These are phyloP conservation scores for Tangara arthus DNA, from an alignment of 2,797 vertebrate species.

Conservation along the genomic window DNA sequence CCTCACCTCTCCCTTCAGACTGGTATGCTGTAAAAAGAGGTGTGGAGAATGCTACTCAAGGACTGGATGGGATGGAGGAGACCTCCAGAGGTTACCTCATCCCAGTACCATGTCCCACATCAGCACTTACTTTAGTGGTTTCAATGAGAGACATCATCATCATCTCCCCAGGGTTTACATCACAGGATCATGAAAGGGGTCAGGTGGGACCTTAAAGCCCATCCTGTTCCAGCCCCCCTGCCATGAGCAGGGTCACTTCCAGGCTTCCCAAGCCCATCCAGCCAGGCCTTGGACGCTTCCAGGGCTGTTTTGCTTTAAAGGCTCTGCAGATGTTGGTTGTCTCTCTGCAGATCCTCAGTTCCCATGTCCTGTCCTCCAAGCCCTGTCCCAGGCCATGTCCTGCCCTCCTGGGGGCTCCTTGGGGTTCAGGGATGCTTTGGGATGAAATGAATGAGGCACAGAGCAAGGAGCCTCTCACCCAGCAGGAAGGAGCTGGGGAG, in stretches of 20 bases:
- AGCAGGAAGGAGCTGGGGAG: not conserved
- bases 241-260: not conserved
- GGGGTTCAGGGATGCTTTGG: fast-evolving
- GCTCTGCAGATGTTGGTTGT: not conserved
- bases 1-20: not conserved
- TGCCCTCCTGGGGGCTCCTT: not conserved
- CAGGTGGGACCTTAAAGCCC: not conserved
- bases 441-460: not conserved
- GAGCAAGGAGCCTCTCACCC: not conserved
- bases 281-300: not conserved
- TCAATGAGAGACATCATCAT: fast-evolving
- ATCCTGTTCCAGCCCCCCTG: fast-evolving
- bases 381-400: not conserved
- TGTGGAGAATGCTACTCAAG: not conserved
- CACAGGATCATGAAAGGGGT: not conserved
- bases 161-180: not conserved
- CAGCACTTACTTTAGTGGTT: not conserved
- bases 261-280: not conserved
- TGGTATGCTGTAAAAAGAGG: not conserved
- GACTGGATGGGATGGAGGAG: not conserved
- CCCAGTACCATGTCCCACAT: not conserved
- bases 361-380: not conserved
- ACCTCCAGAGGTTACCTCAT: not conserved
- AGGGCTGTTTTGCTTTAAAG: not conserved
- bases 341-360: fast-evolving